Conservation (phyloP, 2,888 invertebrate species). For the Drosophila hamatofila region DNA sequence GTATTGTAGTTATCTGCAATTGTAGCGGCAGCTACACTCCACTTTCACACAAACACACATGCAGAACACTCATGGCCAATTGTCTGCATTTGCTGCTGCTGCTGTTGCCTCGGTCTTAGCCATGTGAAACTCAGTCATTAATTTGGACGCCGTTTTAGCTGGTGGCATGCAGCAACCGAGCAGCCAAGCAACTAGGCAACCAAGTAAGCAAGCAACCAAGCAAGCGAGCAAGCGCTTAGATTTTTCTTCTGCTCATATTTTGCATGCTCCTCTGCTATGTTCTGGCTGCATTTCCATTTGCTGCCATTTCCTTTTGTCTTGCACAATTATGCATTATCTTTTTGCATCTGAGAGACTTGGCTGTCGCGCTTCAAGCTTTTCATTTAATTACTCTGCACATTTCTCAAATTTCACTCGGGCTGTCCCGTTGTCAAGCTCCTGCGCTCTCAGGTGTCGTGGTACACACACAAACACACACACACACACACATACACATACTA, state of each 20-base stretch:
- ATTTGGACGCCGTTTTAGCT: constrained; percentile 69
- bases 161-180: constrained; percentile 21
- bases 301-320: constrained; percentile 67
- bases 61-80: constrained; percentile 63
- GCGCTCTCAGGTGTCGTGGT: constrained; percentile 63
- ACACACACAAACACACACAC: constrained; percentile 17
- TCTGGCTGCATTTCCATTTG: constrained; percentile 46
- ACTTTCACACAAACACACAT: constrained; percentile 53
- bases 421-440: constrained; percentile 35
- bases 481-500: constrained; percentile 26
- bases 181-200: neutral
- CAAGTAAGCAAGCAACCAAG: neutral
- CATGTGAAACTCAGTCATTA: constrained; percentile 78
- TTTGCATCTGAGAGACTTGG: constrained; percentile 46
- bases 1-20: constrained; percentile 63
- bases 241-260: constrained; percentile 69
- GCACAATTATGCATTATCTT: constrained; percentile 76
- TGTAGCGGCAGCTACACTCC: constrained; percentile 49
- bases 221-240: constrained; percentile 38
- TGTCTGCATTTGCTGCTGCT: constrained; percentile 54
- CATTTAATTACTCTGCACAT: constrained; percentile 76
- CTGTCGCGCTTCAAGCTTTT: constrained; percentile 69
- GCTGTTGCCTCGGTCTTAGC: constrained; percentile 4
- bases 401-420: constrained; percentile 71
- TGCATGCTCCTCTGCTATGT: constrained; percentile 53